Evolutionary conservation across 2,888 invertebrate species (phyloP).

Genomic region (Idaea aversata): DNA sequence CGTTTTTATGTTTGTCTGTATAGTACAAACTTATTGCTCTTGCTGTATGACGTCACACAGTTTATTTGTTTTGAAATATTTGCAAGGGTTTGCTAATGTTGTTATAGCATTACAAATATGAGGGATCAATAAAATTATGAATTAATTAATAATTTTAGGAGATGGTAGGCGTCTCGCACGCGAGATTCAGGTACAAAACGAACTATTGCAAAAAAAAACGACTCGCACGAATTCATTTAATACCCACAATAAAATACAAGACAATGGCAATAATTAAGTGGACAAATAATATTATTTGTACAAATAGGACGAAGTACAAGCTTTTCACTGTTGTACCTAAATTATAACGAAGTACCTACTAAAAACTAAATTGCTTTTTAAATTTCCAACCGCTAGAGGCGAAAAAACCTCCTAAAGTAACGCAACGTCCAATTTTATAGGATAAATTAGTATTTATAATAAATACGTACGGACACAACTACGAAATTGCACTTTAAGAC

Average conservation of each 20-base stretch:
- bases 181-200: no score
- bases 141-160: no score
- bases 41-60: no score
- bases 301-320: neutral
- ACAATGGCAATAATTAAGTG: no score
- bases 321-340: neutral
- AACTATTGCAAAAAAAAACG: no score
- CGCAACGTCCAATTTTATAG: neutral
- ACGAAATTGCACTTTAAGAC: neutral
- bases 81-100: no score
- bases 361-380: neutral
- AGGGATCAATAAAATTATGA: no score
- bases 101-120: no score
- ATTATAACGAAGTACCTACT: neutral
- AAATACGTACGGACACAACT: neutral
- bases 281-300: neutral
- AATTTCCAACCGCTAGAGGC: slow-evolving; percentile 1
- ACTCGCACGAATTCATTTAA: no score
- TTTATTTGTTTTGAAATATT: no score
- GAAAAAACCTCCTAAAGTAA: neutral
- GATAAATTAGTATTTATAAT: slow-evolving; percentile 1
- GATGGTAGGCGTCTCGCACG: no score
- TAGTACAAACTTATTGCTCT: slow-evolving; percentile 21
- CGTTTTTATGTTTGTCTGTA: slow-evolving; percentile 27
- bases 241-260: no score